Base-by-base conservation (phyloP, 2,113 vertebrate genomes). In the Seriola aureovittata region DNA sequence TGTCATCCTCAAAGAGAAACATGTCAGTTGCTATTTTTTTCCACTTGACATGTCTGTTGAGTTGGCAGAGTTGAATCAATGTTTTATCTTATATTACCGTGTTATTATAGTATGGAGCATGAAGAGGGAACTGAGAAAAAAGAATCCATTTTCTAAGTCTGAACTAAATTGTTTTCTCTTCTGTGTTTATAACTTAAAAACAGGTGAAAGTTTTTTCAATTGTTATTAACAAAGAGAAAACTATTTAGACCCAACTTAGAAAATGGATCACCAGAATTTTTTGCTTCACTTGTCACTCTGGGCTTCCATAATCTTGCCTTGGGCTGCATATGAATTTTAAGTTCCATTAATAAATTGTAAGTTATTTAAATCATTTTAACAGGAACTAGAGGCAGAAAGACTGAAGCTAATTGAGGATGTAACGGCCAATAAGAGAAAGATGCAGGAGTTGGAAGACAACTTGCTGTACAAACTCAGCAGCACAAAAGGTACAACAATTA, bases 361-460 rank as follows among this genome's bases (percentile, higher is more conserved):
- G 8, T 40, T 59, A 32, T 70, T 46, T 36, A 1, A 29, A 9
- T 59, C 16, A 0, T 77, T 52, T 72, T 67, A 29, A 81, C 44
- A 98, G 97, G 97, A 97, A 87, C 82, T 98, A 54, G 97, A 98
- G 85, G 96, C 95, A 88, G 96, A 97, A 89, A 93, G 97, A 92
- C 94, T 96, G 38, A 94, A 92, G 88, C 94, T 98, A 19, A 94
- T 97, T 90, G 95, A 97, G 87, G 95, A 97, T 54, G 96, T 97
- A 46, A 96, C 95, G 21, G 85, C 93, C 81, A 97, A 98, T 92
- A 97, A 96, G 87, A 96, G 96, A 57, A 97, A 87, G 69, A 97
- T 97, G 96, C 96, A 97, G 91, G 96, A 97, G 64, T 81, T 98
- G 5, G 97, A 98, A 89, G 97, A 98, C 82, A 97, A 95, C 81